These are phyloP conservation scores for Acyrthosiphon pisum DNA, from an alignment of 1,140 invertebrate genomes.

Conservation along the genomic window DNA sequence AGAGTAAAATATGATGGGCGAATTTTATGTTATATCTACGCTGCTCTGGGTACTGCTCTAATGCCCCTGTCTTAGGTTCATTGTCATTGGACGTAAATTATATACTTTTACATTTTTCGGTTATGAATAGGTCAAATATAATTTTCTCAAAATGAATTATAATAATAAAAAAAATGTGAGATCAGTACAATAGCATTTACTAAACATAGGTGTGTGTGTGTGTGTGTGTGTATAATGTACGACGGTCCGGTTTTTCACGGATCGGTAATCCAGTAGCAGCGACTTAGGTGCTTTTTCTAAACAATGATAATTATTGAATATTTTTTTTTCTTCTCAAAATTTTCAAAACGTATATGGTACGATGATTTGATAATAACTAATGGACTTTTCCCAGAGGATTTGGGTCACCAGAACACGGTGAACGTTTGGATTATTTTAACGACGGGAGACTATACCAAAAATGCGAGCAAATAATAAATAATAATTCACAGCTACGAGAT, in stretches of 20 bases:
- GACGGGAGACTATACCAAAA: constrained; percentile 27
- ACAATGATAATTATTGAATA: background rate
- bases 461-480: constrained; percentile 25
- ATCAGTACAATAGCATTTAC: constrained; percentile 18
- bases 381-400: constrained; percentile 19
- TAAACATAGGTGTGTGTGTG: background rate
- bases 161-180: background rate
- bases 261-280: background rate
- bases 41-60: background rate
- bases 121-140: constrained; percentile 23
- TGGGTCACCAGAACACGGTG: constrained; percentile 28
- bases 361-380: background rate
- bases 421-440: constrained; percentile 37
- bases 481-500: constrained; percentile 46
- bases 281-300: constrained; percentile 10
- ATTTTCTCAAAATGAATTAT: background rate
- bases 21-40: background rate
- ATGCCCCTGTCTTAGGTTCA: background rate
- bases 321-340: constrained; percentile 13
- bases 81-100: background rate
- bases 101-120: constrained; percentile 9
- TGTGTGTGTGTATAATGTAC: background rate
- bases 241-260: background rate
- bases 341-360: background rate
- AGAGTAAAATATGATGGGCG: background rate